phyloP scores from a whole-genome alignment of 2,888 invertebrate genomes.

The Dynastes grantii region DNA sequence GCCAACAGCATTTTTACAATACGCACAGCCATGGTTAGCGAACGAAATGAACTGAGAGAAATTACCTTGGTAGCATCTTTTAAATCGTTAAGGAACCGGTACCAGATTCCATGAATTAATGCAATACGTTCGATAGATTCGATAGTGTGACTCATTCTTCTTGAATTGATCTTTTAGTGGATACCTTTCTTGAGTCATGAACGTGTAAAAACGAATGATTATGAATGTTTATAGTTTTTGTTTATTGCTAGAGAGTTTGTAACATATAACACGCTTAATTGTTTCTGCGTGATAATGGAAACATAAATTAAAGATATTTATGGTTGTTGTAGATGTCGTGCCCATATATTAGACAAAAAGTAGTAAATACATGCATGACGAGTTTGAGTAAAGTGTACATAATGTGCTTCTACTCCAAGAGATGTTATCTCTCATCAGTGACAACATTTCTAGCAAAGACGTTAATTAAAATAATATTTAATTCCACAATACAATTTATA shows the following conservation, averaged over 20 bases:
- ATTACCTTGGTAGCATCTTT: slow-evolving; percentile 22
- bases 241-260: slow-evolving; percentile 1
- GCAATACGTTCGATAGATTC: slow-evolving; percentile 6
- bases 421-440: too few relatives aligned
- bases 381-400: too few relatives aligned
- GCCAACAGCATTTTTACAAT: neutral
- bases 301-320: neutral
- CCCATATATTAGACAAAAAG: too few relatives aligned
- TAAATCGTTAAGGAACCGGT: slow-evolving; percentile 36
- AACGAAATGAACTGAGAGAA: slow-evolving; percentile 17
- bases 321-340: too few relatives aligned
- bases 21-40: slow-evolving; percentile 6
- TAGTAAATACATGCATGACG: too few relatives aligned
- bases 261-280: slow-evolving; percentile 17
- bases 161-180: slow-evolving; percentile 15
- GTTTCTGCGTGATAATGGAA: slow-evolving; percentile 6
- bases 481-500: too few relatives aligned
- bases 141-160: slow-evolving; percentile 23
- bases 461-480: too few relatives aligned
- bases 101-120: slow-evolving; percentile 29
- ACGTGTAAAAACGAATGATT: slow-evolving; percentile 5
- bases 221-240: neutral
- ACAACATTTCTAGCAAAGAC: too few relatives aligned
- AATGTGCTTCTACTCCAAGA: too few relatives aligned
- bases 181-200: slow-evolving; percentile 17